Evolutionary conservation across 1,140 invertebrate genomes (phyloP).

Genomic region (Drosophila pandora): DNA sequence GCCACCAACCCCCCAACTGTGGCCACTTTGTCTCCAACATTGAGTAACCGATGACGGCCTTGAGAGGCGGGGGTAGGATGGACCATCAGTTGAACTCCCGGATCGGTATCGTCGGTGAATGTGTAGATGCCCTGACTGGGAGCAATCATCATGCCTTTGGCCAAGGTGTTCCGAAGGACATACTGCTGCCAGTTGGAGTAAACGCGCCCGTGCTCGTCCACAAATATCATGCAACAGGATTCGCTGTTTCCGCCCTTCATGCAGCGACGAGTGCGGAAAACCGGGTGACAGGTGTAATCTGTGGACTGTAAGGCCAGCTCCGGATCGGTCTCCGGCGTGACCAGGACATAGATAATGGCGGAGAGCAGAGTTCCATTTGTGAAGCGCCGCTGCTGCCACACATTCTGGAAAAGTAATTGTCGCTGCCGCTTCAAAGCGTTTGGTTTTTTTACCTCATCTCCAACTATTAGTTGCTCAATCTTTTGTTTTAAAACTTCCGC

Average conservation of each 20-base stretch:
- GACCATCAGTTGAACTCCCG: conserved; percentile 40
- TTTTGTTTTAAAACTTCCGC: conserved; percentile 60
- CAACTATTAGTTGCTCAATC: conserved; percentile 56
- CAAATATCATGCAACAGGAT: conserved; percentile 75
- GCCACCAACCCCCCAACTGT: conserved; percentile 62
- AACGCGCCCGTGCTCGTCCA: conserved; percentile 70
- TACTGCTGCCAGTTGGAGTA: conserved; percentile 70
- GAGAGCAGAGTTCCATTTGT: conserved; percentile 71
- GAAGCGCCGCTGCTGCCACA: conserved; percentile 69
- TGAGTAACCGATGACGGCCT: conserved; percentile 40
- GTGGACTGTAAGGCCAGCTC: conserved; percentile 55
- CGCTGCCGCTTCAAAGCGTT: conserved; percentile 42
- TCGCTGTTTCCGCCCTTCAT: conserved; percentile 55
- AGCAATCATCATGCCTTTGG: conserved; percentile 69
- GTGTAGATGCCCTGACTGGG: conserved; percentile 65
- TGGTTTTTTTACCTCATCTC: conserved; percentile 17
- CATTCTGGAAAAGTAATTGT: conserved; percentile 57
- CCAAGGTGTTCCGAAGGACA: conserved; percentile 61
- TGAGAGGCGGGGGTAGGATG: conserved; percentile 40
- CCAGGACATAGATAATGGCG: conserved; percentile 75
- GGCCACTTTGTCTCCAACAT: conserved; percentile 50
- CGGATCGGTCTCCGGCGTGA: conserved; percentile 49
- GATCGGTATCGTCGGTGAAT: conserved; percentile 38
- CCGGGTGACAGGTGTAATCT: conserved; percentile 64
- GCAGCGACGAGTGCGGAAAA: conserved; percentile 74